These are phyloP conservation scores for Scaptomyza tumidula DNA, from an alignment of 2,888 invertebrate genomes.

Conservation along the genomic window DNA sequence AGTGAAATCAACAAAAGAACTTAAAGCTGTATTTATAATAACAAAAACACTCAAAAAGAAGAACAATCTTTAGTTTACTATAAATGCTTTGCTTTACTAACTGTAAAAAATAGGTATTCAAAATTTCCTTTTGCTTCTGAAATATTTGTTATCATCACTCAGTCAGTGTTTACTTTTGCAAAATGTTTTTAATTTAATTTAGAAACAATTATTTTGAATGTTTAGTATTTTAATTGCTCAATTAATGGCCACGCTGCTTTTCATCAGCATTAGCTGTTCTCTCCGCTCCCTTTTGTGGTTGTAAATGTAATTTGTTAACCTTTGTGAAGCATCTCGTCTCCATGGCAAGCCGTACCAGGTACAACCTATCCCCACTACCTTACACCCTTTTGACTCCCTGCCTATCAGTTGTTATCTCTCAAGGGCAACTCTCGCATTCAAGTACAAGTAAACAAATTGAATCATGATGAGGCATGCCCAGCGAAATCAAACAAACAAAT, in stretches of 20 bases:
- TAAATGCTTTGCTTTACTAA: too few species aligned
- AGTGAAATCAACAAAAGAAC: too few species aligned
- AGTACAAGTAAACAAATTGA: slow-evolving; percentile 60
- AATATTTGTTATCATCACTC: neutral
- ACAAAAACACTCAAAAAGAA: too few species aligned
- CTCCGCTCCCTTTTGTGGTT: slow-evolving; percentile 6
- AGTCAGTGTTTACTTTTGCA: neutral
- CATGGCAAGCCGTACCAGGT: slow-evolving; percentile 32
- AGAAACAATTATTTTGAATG: too few species aligned
- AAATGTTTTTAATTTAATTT: too few species aligned
- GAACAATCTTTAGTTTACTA: too few species aligned
- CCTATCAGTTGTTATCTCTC: slow-evolving; percentile 20
- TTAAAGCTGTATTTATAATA: too few species aligned
- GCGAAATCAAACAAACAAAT: slow-evolving; percentile 40
- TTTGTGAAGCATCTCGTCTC: slow-evolving; percentile 7
- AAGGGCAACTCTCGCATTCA: slow-evolving; percentile 50
- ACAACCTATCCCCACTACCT: neutral
- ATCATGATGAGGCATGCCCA: slow-evolving; percentile 39
- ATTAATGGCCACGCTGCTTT: slow-evolving; percentile 24
- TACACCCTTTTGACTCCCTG: neutral
- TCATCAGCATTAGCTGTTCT: neutral
- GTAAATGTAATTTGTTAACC: slow-evolving; percentile 35
- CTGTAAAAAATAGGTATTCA: neutral
- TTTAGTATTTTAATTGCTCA: slow-evolving; percentile 15
- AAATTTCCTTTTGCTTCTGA: neutral